Base-by-base conservation (phyloP, 2,797 vertebrate genomes). In the Alauda arvensis region DNA sequence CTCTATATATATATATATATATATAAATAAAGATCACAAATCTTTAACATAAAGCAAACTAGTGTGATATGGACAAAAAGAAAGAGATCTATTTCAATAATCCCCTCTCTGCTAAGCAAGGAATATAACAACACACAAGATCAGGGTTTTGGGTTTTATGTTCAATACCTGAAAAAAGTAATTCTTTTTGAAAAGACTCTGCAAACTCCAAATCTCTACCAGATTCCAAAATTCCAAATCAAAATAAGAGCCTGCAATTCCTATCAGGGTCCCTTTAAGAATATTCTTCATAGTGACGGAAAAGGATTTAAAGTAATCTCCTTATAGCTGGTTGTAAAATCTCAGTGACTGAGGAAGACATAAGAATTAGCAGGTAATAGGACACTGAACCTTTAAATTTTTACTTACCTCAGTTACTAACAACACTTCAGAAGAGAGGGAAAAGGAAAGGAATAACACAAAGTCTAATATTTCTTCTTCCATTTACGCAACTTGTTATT, bases 391-490 rank as follows among this genome's bases (percentile, higher is more conserved):
- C 8, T 86, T 86, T 67, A 40, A 23, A 84, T 71, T 46, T 85
- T 78, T 60, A 52, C 37, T 88, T 93, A 68, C 25, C 34, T 88
- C 62, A 49, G 45, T 77, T 85, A 33, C 33, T 80, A 88, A 63
- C 40, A 90, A 49, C 18, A 46, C 14, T 88, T 78, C 49, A 70
- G 57, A 78, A 76, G 19, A 53, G 0, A 2, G 3, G 12, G 25
- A 6, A 7, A 13, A 18, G n/a, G 10, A 40, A 61, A 61, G 9
- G 26, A 85, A 49, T 46, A 77, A 74, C 0, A 0, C 34, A 33
- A 75, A 85, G 82, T 74, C 46, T 89, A 75, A 52, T 79, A 70
- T 88, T 79, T 86, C 81, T 78, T 20, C 29, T 85, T 92, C 74
- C 23, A 63, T 74, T 92, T 94, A 63, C 0, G 0, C 60, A 88